phyloP scores from a whole-genome alignment of 2,797 vertebrate genomes.

The Aphelocoma californica region DNA sequence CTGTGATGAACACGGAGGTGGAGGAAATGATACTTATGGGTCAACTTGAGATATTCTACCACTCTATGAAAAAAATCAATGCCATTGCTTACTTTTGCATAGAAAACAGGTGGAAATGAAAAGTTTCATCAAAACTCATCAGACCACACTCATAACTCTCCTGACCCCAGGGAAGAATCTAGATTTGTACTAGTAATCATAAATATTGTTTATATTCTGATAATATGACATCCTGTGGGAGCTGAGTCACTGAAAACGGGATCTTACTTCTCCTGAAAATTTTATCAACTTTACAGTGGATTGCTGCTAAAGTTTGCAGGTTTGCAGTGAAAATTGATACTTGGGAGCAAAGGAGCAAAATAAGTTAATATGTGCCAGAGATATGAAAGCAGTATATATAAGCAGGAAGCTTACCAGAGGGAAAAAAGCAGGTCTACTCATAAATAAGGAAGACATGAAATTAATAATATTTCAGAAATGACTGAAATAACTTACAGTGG shows the following conservation, averaged over 20 bases:
- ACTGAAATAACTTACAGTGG: conserved; percentile 18
- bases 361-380: conserved; percentile 35
- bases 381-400: neutral
- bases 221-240: neutral
- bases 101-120: neutral
- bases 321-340: conserved; percentile 12
- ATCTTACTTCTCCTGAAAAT: neutral
- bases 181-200: neutral
- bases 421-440: neutral
- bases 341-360: conserved; percentile 1
- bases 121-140: neutral
- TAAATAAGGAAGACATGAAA: conserved; percentile 46
- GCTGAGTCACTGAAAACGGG: neutral
- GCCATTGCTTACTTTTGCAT: neutral
- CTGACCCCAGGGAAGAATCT: neutral
- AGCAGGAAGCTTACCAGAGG: conserved; percentile 10
- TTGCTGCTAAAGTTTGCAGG: neutral
- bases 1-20: neutral
- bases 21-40: neutral
- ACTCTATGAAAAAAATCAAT: neutral
- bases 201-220: neutral
- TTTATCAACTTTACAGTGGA: neutral
- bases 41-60: neutral
- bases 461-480: conserved; percentile 42
- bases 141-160: neutral